Evolutionary conservation across 2,888 invertebrate genomes (phyloP).

Genomic region (Hyppa rectilinea): DNA sequence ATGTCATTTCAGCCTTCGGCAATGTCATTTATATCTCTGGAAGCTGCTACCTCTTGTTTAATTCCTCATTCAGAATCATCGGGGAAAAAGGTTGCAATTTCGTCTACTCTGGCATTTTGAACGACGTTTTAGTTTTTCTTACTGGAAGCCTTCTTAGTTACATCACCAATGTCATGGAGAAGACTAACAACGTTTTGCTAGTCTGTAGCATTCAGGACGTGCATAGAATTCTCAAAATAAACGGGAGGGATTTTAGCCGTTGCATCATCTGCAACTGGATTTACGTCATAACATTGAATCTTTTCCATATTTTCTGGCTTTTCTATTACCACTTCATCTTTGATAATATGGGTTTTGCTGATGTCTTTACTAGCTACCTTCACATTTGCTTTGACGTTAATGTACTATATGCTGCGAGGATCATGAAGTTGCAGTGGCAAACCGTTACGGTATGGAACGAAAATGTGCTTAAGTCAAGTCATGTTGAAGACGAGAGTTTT

Average conservation of each 20-base stretch:
- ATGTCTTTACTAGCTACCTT: neutral
- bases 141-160: slow-evolving; percentile 21
- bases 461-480: slow-evolving; percentile 7
- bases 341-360: neutral
- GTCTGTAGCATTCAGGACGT: slow-evolving; percentile 29
- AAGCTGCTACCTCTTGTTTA: neutral
- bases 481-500: neutral
- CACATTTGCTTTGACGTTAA: slow-evolving; percentile 33
- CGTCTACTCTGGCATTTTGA: neutral
- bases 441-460: slow-evolving; percentile 14
- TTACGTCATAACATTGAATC: slow-evolving; percentile 10
- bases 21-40: slow-evolving; percentile 1
- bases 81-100: neutral
- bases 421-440: slow-evolving; percentile 22
- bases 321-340: slow-evolving; percentile 24
- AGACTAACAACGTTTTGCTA: slow-evolving; percentile 28
- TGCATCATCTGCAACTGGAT: slow-evolving; percentile 20
- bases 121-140: neutral
- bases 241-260: neutral
- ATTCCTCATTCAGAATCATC: neutral
- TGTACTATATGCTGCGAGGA: slow-evolving; percentile 25
- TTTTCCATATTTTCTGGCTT: slow-evolving; percentile 17
- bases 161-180: slow-evolving; percentile 14
- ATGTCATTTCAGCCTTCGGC: slow-evolving; percentile 19
- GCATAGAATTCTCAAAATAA: slow-evolving; percentile 26